Evolutionary conservation across 2,888 invertebrate genomes (phyloP), one percentile per base, ranked within the genome.

Genomic region (Cheilosia soror): DNA sequence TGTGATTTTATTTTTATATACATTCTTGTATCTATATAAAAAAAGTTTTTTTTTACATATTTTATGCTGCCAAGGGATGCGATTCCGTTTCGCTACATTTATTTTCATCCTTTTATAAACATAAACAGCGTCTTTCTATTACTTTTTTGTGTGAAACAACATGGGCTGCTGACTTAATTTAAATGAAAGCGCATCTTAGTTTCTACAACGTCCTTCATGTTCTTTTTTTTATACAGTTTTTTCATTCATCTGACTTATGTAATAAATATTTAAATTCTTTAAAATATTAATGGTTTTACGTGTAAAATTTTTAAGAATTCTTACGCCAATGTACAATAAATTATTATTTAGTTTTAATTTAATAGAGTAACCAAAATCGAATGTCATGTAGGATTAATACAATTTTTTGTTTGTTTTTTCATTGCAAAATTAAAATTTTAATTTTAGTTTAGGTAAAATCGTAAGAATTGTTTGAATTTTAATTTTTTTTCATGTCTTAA

Each of bases 11-110:
- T 33, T 44, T 40, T 44, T 20, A 65, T 58, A 62, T 86, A 78
- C n/a, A n/a, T n/a, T n/a, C 73, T 78, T 83, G 71, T 80, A 82
- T 76, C 66, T 87, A 81, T 37, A 29, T 42, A 71, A 49, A 49
- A 49, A 51, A 37, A 11, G 6, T 47, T 60, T 13, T 31, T 62
- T 6, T 65, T 58, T 62, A 51, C 25, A 4, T 55, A 53, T 9
- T 63, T 57, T 60, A 42, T 85, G 85, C 85, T 81, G 85, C 85
- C 85, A 81, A 80, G 81, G 79, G 80, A 81, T 72, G 57, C 55
- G 40, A 51, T 65, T 80, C 13, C 37, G 31, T 20, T 42, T 63
- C n/a, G 51, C 31, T 60, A 37, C 51, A 40, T 25, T 49, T 37
- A 15, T 37, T 77, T 55, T 62, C 20, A 29, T 15, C 11, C 49